Evolutionary conservation across 92 coral and sea anemone genomes (phyloP), one percentile per base, ranked within the genome.

Genomic region (Epizoanthus rinbou): DNA sequence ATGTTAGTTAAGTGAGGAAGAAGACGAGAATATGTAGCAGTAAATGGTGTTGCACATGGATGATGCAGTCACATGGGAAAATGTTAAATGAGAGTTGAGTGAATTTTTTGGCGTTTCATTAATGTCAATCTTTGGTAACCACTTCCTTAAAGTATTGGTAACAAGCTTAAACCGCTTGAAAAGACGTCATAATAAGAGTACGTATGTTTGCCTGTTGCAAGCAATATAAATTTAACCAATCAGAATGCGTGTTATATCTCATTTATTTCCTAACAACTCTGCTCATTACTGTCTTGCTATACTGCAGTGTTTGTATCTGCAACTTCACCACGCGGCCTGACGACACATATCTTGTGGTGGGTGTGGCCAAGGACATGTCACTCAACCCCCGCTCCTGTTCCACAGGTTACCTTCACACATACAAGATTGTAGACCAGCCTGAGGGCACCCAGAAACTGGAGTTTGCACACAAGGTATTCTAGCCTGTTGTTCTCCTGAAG

Each of bases 351-450:
- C 95, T 95, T 23, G 85, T 97, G 10, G 95, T 97, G 24, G 99
- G 99, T 41, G 93, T 98, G 56, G 98, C 99, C 31, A 97, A 86
- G 71, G 99, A 94, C 74, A 86, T 97, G 93, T 80, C 98, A 57
- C 91, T 97, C 60, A 97, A 87, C 91, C 99, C 99, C 16, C 92
- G 99, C 17, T 94, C 99, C 11, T 97, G 98, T 80, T 91, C 99
- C 39, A 91, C 94, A 37, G 99, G 99, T 4, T 91, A 87, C 33
- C 85, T 97, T 23, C 92, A 91, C 70, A 86, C 98, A 24, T 97
- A 91, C 84, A 88, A 79, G 85, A 82, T 97, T 73, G 88, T 74
- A 8, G 90, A 92, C 47, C 87, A 90, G 81, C 93, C 91, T 15
- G 95, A 92, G 69, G 98, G 94, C n/a, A 86, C 92, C 22, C 90